Evolutionary conservation across 2,113 vertebrate species (phyloP).

Genomic region (Phainopepla nitens): DNA sequence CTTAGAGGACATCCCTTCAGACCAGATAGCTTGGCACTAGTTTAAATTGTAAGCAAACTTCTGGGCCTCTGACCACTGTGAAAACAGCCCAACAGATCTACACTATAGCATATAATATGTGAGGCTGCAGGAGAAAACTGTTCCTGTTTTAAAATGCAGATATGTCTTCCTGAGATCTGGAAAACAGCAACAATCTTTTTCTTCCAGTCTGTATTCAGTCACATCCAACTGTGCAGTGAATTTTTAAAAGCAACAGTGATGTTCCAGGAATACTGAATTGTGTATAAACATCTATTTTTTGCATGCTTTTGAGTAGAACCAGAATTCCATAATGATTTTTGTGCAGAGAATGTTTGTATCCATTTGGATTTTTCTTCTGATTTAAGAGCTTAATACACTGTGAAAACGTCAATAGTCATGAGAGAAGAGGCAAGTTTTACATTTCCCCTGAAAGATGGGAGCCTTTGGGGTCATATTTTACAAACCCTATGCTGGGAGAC

Average conservation of each 20-base stretch:
- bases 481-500: background rate
- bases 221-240: background rate
- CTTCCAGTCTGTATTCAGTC: background rate
- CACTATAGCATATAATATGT: background rate
- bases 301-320: background rate
- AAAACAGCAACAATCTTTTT: background rate
- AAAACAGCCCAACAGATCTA: background rate
- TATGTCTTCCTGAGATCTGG: background rate
- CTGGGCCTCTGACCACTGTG: background rate
- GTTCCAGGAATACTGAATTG: background rate
- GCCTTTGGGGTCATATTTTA: background rate
- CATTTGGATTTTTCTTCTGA: slow-evolving; percentile 8
- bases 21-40: background rate
- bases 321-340: slow-evolving; percentile 8
- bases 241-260: background rate
- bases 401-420: background rate
- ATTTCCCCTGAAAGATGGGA: slow-evolving; percentile 19
- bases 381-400: slow-evolving; percentile 31
- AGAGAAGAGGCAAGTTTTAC: slow-evolving; percentile 32
- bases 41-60: background rate
- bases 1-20: background rate
- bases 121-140: background rate
- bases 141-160: background rate
- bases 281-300: background rate
- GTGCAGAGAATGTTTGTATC: background rate